Percentiles rank a stretch among this genome's conserved stretches.
Conservation (phyloP, 2,888 invertebrate species). For the Lysandra coridon region DNA sequence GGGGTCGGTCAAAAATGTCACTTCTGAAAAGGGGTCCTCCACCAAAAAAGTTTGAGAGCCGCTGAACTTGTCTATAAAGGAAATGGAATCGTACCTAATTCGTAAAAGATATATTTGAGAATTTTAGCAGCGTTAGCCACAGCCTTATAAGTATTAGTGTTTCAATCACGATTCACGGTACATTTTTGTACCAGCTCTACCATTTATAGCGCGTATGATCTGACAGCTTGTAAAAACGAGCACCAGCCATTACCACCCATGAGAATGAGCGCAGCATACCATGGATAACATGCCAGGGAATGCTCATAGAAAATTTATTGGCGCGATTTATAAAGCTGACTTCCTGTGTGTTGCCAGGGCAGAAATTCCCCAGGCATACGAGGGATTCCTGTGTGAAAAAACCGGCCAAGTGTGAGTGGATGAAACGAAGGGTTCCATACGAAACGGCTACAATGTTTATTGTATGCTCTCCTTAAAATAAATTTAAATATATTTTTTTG, state of each 20-base stretch:
- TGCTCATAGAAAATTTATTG: constrained; percentile 30
- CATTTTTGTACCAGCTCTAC: neutral
- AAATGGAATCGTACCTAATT: too few relatives aligned
- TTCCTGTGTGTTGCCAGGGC: constrained; percentile 27
- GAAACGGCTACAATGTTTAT: neutral
- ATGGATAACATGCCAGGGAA: constrained; percentile 17
- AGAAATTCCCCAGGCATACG: constrained; percentile 16
- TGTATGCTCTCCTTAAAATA: too few relatives aligned
- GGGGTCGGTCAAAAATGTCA: too few relatives aligned
- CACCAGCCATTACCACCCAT: constrained; percentile 3
- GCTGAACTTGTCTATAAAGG: too few relatives aligned
- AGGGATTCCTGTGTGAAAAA: constrained; percentile 35
- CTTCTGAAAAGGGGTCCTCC: too few relatives aligned
- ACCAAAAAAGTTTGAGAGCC: too few relatives aligned
- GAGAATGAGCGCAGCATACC: constrained; percentile 20
- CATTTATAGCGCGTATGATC: constrained; percentile 12
- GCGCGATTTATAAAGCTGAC: constrained; percentile 23
- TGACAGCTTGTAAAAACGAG: neutral
- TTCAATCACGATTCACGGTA: neutral
- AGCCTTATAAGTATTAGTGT: neutral
- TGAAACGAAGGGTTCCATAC: neutral
- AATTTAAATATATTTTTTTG: too few relatives aligned
- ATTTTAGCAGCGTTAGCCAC: neutral
- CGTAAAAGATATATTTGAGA: neutral
- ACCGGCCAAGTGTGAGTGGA: neutral